Evolutionary conservation across 2,888 invertebrate species (phyloP).

Genomic region (Pogonocherus hispidulus): DNA sequence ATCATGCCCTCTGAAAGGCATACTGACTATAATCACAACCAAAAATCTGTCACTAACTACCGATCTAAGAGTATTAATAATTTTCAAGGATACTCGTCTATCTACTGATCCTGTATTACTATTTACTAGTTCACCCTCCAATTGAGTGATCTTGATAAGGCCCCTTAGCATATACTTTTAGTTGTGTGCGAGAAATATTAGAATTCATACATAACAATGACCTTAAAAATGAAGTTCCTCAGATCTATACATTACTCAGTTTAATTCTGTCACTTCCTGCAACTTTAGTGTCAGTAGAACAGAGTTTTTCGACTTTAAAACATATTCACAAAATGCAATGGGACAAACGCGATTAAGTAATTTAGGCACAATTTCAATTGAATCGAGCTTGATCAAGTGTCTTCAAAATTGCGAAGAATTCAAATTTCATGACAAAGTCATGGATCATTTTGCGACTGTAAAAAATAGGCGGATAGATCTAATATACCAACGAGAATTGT

Average conservation of each 20-base stretch:
- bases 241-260: conserved; percentile 34
- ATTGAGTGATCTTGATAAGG: no score
- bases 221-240: conserved; percentile 16
- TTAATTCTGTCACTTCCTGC: conserved; percentile 32
- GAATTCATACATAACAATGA: conserved; percentile 30
- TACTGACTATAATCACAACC: no score
- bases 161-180: no score
- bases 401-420: background rate
- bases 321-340: conserved; percentile 30
- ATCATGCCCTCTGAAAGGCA: no score
- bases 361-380: conserved; percentile 30
- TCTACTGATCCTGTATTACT: no score
- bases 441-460: background rate
- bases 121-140: no score
- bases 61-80: no score
- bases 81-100: no score
- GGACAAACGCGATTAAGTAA: conserved; percentile 32
- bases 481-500: background rate
- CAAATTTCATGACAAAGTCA: background rate
- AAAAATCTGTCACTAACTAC: no score
- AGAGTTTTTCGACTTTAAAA: conserved; percentile 40
- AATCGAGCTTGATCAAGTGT: conserved; percentile 28
- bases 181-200: no score
- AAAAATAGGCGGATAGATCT: background rate
- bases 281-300: conserved; percentile 35